Base-by-base conservation (phyloP, 1,140 invertebrate species). In the Argopecten irradians region DNA sequence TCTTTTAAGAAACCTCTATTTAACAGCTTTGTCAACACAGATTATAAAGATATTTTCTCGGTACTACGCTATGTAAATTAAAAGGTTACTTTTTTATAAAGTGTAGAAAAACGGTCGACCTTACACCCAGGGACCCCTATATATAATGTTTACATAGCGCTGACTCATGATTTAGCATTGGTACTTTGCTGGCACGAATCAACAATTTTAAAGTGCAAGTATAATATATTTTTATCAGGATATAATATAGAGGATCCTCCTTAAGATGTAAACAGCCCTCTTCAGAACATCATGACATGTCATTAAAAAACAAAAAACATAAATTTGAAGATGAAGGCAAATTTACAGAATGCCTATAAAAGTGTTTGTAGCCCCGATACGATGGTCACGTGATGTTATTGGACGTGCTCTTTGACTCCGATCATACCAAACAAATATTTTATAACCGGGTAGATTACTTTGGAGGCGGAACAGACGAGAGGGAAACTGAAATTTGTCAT, bases 301-400 rank as follows among this genome's bases (percentile, higher is more conserved):
- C n/a, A 71, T 71, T 71, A 71, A 71, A 71, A 71, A 28, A 71
- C 55, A 71, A 71, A 71, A 71, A 46, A 46, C 22, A 71, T 71
- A 71, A 71, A 71, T 71, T 71, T 71, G 22, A 28, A 71, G 55
- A 28, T 28, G 55, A 71, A 71, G n/a, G n/a, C 16, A 71, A 71
- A 71, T 71, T 71, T 71, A 71, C 55, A 71, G 22, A 71, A 71
- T 71, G n/a, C 55, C 2, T 1, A 28, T 71, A 71, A 71, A n/a
- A 16, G 55, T 71, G 14, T 71, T n/a, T 71, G 5, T 28, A 28
- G n/a, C n/a, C 55, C 28, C 22, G n/a, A 71, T 71, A 71, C 28
- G 7, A 28, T 71, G 55, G n/a, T 71, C 55, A 71, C 55, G 55
- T 71, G 55, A 16, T 71, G 16, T 71, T 28, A 71, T 71, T 28